A percentile compares a stretch with the other conserved stretches of the same genome.
Evolutionary conservation across 2,113 vertebrate genomes (phyloP).

Genomic region (Speoplatyrhinus poulsoni): DNA sequence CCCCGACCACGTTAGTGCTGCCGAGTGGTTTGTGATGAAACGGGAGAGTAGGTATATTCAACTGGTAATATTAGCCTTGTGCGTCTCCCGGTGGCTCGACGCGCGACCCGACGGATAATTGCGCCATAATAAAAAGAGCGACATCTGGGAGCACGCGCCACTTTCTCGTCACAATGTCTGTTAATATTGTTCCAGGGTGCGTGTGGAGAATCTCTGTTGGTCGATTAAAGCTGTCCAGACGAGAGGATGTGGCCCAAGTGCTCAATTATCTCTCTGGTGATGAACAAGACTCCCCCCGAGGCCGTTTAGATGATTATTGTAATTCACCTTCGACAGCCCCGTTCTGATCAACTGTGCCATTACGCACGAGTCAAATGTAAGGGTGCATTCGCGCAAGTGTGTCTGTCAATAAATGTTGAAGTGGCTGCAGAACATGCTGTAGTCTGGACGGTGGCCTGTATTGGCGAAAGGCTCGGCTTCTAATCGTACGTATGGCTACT

Average conservation of each 20-base stretch:
- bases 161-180: constrained; percentile 66
- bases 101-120: constrained; percentile 58
- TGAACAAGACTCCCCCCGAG: constrained; percentile 80
- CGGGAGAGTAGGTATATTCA: constrained; percentile 60
- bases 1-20: too few species aligned
- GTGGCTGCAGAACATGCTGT: constrained; percentile 43
- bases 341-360: constrained; percentile 94
- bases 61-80: constrained; percentile 64
- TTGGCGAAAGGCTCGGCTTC: too few species aligned
- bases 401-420: constrained; percentile 76
- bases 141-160: constrained; percentile 79
- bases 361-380: constrained; percentile 90
- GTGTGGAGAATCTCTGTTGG: constrained; percentile 85
- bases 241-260: constrained; percentile 81
- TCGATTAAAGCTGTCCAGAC: constrained; percentile 79
- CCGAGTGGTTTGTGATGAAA: constrained; percentile 39
- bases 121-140: constrained; percentile 77
- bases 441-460: neutral
- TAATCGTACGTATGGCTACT: too few species aligned
- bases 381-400: constrained; percentile 82
- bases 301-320: constrained; percentile 91
- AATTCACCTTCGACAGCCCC: constrained; percentile 91
- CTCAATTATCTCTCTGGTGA: constrained; percentile 89
- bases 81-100: constrained; percentile 63
- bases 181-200: constrained; percentile 83